Base-by-base conservation (phyloP, 2,888 invertebrate genomes). In the Meloe dianella region DNA sequence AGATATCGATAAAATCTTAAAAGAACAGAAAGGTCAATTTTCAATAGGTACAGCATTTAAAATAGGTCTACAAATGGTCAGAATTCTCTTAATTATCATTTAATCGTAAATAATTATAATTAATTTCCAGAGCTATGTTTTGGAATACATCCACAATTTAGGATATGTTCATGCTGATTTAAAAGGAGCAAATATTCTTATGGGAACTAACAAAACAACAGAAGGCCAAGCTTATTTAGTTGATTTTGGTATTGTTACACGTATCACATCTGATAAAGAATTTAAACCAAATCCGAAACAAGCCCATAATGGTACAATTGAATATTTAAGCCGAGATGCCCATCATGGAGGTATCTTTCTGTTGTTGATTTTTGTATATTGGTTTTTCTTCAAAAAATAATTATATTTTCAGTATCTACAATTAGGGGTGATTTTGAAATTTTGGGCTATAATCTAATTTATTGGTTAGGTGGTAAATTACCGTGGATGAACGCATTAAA, bases 261-360 rank as follows among this genome's bases (percentile, higher is more conserved):
- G 90, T 73, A 92, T 89, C 74, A 88, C 88, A 2, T 91, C 90
- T 0, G 79, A 75, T 6, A 92, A 92, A 76, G 91, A 91, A 65
- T 96, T 93, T 81, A 94, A 94, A 81, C 91, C 92, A 0, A 95
- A 98, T 84, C 93, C 94, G 0, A 94, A 94, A 76, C 92, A 91
- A 81, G 96, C 96, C 69, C 98, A 99, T 81, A 94, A 99, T 83
- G 99, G 99, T 0, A 99, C 99, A 0, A 92, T 97, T 68, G 97
- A 98, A 80, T 99, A 96, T 81, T 95, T 97, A 0, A 97, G 97
- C 74, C 86, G 95, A 68, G 99, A 99, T 87, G 97, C 97, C 4
- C 99, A 99, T 85, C 87, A 91, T 73, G 98, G 98, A 85, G 91
- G 92, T 88, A 83, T 79, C 73, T 70, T 61, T 20, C 10, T 35